Conservation (phyloP, 2,888 invertebrate species). For the Eudemis profundana region DNA sequence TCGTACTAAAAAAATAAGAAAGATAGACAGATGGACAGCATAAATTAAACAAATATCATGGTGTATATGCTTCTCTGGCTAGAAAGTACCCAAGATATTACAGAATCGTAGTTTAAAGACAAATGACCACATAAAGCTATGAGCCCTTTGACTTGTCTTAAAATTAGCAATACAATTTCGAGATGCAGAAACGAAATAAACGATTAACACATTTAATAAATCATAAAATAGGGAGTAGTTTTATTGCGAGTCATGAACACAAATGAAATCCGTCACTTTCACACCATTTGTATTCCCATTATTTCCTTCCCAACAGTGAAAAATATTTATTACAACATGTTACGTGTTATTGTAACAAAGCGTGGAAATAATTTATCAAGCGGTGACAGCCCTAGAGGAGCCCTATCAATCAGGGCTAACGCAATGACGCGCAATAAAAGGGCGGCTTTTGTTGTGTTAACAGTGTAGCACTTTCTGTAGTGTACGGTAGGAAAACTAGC, state of each 20-base stretch:
- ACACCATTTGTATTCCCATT: constrained; percentile 24
- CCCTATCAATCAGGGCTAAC: constrained; percentile 59
- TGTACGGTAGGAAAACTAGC: constrained; percentile 3
- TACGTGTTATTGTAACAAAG: constrained; percentile 12
- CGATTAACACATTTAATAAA: too few species aligned
- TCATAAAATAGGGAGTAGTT: too few species aligned
- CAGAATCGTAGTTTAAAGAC: too few species aligned
- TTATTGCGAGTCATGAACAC: constrained; percentile 2
- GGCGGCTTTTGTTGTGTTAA: constrained; percentile 41
- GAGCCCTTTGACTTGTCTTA: too few species aligned
- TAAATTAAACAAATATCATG: too few species aligned
- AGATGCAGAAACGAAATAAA: too few species aligned
- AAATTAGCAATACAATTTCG: too few species aligned
- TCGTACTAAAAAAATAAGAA: too few species aligned
- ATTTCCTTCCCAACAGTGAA: constrained; percentile 3
- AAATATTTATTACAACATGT: constrained; percentile 26
- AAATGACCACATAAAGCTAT: too few species aligned
- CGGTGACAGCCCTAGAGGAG: constrained; percentile 56
- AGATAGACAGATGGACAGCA: too few species aligned
- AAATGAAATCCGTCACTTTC: constrained; percentile 14
- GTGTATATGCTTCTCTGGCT: too few species aligned
- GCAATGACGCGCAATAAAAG: constrained; percentile 40
- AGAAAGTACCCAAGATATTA: too few species aligned
- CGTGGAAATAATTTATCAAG: constrained; percentile 35
- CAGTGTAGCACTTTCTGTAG: constrained; percentile 31